Evolutionary conservation across 2,797 vertebrate genomes (phyloP).

Genomic region (Leucoraja ocellata): DNA sequence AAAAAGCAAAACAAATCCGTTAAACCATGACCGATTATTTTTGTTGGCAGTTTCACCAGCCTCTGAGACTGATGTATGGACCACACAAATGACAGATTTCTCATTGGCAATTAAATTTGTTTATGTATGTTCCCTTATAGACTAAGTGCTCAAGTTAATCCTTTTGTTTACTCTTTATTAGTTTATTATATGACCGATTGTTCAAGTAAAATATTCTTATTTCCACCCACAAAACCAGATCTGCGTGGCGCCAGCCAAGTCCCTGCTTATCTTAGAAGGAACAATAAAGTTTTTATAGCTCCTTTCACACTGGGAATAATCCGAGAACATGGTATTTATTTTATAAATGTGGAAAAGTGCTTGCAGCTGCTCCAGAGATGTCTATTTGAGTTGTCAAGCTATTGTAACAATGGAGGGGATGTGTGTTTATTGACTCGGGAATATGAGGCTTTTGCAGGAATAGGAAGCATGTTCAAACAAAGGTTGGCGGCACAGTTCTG

Average conservation of each 20-base stretch:
- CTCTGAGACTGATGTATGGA: conserved; percentile 24
- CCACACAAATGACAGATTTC: conserved; percentile 34
- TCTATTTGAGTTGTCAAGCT: conserved; percentile 26
- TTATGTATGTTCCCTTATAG: not conserved
- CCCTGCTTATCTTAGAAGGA: conserved; percentile 39
- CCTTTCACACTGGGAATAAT: conserved; percentile 39
- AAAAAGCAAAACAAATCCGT: conserved; percentile 34
- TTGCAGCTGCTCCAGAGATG: conserved; percentile 37
- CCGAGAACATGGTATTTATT: conserved; percentile 34
- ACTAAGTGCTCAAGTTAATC: conserved; percentile 26
- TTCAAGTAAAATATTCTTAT: conserved; percentile 10
- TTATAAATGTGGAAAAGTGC: conserved; percentile 37
- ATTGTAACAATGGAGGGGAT: conserved; percentile 20
- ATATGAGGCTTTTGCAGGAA: not conserved
- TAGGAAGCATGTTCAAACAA: not conserved
- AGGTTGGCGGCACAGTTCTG: not conserved
- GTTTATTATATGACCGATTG: conserved; percentile 33
- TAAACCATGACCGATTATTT: conserved; percentile 37
- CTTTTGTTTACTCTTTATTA: conserved; percentile 34
- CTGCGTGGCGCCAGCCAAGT: conserved; percentile 41
- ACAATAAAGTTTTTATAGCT: conserved; percentile 38
- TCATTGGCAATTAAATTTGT: conserved; percentile 19
- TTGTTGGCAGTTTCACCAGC: conserved; percentile 32
- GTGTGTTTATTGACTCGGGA: conserved; percentile 30
- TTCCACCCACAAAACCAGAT: conserved; percentile 35